A percentile compares a stretch with the other conserved stretches of the same genome.
These are phyloP conservation scores for Nibea albiflora DNA, from an alignment of 2,113 vertebrate species.

Conservation along the genomic window DNA sequence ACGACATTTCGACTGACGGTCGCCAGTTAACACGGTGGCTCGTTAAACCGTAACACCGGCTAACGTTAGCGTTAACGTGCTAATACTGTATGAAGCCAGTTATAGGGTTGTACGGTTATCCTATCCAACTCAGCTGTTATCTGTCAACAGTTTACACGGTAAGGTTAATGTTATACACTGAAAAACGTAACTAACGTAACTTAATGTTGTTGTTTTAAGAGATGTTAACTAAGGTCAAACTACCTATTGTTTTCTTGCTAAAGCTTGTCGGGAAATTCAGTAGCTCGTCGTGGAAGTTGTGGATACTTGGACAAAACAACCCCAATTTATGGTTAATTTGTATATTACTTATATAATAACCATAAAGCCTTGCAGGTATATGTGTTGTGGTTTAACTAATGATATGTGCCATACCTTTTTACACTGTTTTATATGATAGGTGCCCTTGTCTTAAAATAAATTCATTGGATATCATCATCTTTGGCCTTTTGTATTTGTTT, in stretches of 20 bases:
- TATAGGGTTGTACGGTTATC: neutral
- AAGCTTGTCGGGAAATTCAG: neutral
- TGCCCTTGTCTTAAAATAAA: neutral
- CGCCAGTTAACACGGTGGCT: too few relatives aligned
- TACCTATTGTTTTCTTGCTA: neutral
- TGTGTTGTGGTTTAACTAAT: too few relatives aligned
- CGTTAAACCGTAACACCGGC: neutral
- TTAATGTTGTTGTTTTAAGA: neutral
- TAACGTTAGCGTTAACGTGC: slow-evolving; percentile 18
- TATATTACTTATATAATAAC: too few relatives aligned
- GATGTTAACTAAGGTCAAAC: neutral
- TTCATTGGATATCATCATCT: neutral
- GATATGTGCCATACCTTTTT: too few relatives aligned
- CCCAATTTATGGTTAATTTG: neutral
- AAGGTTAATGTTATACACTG: neutral
- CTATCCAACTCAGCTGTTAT: neutral
- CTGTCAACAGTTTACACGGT: neutral
- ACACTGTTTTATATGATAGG: too few relatives aligned
- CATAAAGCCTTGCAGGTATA: too few relatives aligned
- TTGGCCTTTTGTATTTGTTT: neutral
- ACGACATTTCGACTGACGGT: too few relatives aligned
- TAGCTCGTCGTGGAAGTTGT: neutral
- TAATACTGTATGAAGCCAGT: neutral
- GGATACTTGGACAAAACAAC: neutral
- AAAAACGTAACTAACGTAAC: too few relatives aligned